These are phyloP conservation scores for Thalassophryne amazonica DNA, from an alignment of 2,797 vertebrate genomes.

Conservation along the genomic window DNA sequence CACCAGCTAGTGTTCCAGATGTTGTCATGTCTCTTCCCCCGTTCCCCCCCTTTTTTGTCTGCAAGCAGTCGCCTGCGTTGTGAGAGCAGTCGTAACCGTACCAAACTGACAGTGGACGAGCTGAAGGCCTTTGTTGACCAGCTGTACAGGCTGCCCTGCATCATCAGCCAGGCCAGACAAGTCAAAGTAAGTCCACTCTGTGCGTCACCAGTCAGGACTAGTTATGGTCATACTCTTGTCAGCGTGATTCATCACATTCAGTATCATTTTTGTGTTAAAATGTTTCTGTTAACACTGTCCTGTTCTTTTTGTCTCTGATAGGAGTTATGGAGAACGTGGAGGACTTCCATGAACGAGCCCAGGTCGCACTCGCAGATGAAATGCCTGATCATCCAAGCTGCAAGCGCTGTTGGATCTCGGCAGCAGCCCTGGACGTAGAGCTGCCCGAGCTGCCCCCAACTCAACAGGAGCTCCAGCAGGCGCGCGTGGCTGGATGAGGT, in stretches of 20 bases:
- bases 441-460: conserved; percentile 91
- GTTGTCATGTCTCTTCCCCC: too few relatives aligned
- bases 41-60: too few relatives aligned
- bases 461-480: conserved; percentile 96
- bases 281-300: not conserved
- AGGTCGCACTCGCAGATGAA: conserved; percentile 90
- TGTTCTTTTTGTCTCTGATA: conserved; percentile 39
- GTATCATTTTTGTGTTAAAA: too few relatives aligned
- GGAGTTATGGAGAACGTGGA: conserved; percentile 97
- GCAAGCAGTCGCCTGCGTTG: conserved; percentile 82
- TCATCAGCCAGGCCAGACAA: conserved; percentile 94
- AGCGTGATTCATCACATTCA: too few relatives aligned
- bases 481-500: conserved; percentile 96
- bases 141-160: conserved; percentile 90
- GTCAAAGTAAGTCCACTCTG: conserved; percentile 83
- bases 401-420: conserved; percentile 93
- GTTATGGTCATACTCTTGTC: not conserved
- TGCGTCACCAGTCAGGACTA: not conserved
- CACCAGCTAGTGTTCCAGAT: not conserved
- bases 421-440: conserved; percentile 92
- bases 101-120: conserved; percentile 95
- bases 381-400: conserved; percentile 92
- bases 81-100: conserved; percentile 85
- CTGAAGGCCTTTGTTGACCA: conserved; percentile 97
- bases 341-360: conserved; percentile 95